Base-by-base conservation (phyloP, 2,797 vertebrate species). In the Gymnothorax reevesii region DNA sequence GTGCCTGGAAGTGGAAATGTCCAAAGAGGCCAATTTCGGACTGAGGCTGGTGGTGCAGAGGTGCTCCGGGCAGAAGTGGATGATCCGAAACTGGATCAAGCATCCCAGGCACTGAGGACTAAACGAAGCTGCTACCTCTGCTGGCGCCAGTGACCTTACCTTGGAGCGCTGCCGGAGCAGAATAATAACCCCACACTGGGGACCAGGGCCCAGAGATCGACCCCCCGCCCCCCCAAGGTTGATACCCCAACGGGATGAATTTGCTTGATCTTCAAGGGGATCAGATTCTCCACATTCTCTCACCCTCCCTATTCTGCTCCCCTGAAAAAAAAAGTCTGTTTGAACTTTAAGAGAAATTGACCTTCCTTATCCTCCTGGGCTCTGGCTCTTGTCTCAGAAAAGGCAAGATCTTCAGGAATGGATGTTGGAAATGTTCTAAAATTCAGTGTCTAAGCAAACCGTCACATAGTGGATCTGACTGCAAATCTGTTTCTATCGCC, bases 1-100 rank as follows among this genome's bases (percentile, higher is more conserved):
- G 33, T 99, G 98, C 89, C 93, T 99, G 91, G 98, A 99, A 91
- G 98, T 99, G 73, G 98, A 99, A 91, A 97, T 99, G 97, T 97
- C 97, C 77, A 99, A 98, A 93, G 98, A 99, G 42, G 97, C 98
- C 33, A 98, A 97, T 95, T 99, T 99, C 80, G 98, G 98, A 87
- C 97, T 99, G 86, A 96, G 98, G 59, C 94, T 99, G 86, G 97
- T 99, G 5, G 96, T 99, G 55, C 98, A 99, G 91, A 96, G 97
- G 86, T 99, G 98, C 93, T 99, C 98, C 0, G 98, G 98, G 85
- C 98, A 99, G 92, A 99, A 99, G 93, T 99, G 98, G 98, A 97
- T 97, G 94, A 99, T 99, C 92, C 96, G 98, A 88, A 99, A 99
- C 95, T 99, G 98, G 98, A 96, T 99, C 91, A 98, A 97, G 90